Conservation (phyloP, 2,797 vertebrate species). For the Pempheris klunzingeri region DNA sequence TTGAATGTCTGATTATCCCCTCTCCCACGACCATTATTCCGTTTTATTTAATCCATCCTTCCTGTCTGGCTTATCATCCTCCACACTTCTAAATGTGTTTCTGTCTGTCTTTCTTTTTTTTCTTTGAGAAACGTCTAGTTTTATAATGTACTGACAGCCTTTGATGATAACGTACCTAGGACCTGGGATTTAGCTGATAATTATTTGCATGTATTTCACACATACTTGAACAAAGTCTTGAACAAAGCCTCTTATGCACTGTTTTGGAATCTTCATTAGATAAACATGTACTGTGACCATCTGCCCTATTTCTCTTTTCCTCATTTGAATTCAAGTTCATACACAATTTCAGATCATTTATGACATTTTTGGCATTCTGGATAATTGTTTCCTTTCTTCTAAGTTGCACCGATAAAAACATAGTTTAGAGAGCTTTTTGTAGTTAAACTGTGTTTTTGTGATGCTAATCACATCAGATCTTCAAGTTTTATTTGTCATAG, state of each 20-base stretch:
- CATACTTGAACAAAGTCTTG: conserved; percentile 56
- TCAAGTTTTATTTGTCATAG: conserved; percentile 1
- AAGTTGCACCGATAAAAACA: not conserved
- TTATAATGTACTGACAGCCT: conserved; percentile 7
- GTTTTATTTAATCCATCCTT: conserved; percentile 2
- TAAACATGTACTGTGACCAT: conserved; percentile 50
- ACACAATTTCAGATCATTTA: not conserved
- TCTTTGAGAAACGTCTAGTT: conserved; percentile 18
- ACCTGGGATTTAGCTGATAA: conserved; percentile 39
- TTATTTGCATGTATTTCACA: conserved; percentile 61
- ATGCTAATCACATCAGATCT: too few relatives aligned
- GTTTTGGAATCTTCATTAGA: conserved; percentile 56
- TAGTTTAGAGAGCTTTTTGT: not conserved
- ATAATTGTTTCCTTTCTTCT: conserved; percentile 18
- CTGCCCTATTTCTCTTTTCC: conserved; percentile 44
- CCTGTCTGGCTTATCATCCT: conserved; percentile 10
- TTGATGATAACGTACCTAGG: conserved; percentile 29
- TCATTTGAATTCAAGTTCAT: conserved; percentile 45
- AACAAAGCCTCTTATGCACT: conserved; percentile 18
- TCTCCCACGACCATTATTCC: not conserved
- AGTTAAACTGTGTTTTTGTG: conserved; percentile 1
- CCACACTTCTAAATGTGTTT: not conserved
- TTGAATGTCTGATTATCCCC: conserved; percentile 6
- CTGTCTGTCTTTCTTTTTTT: not conserved
- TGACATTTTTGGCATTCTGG: conserved; percentile 21